Conservation (phyloP, 2,888 invertebrate species). For the Limnephilus marmoratus region DNA sequence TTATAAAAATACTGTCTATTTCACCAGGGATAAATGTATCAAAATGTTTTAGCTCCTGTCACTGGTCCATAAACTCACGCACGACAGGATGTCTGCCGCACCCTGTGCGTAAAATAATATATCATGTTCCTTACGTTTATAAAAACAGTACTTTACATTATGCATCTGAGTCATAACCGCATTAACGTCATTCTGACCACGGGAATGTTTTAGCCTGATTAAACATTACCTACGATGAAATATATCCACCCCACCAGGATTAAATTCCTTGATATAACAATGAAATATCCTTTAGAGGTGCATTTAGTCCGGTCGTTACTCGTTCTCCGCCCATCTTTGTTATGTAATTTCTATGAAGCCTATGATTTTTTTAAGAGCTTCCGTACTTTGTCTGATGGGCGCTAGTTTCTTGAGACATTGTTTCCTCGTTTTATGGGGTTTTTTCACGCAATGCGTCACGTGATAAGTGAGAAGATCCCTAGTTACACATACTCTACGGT, state of each 20-base stretch:
- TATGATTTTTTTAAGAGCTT: not conserved
- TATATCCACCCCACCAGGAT: not conserved
- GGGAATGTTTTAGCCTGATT: conserved; percentile 17
- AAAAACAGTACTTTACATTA: not conserved
- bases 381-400: not conserved
- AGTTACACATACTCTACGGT: no score
- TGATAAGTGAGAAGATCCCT: not conserved
- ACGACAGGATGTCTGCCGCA: not conserved
- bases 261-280: not conserved
- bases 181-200: conserved; percentile 2
- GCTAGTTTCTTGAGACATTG: not conserved
- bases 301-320: not conserved
- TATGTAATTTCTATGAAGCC: not conserved
- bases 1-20: not conserved
- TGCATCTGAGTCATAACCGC: conserved; percentile 5
- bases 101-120: not conserved
- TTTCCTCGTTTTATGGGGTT: not conserved
- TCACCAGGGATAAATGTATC: not conserved
- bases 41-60: not conserved
- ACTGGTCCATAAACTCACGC: not conserved
- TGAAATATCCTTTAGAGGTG: not conserved
- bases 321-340: not conserved
- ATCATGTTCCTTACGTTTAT: not conserved
- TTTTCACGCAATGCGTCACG: not conserved
- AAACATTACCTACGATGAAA: not conserved